Conservation (phyloP, 2,888 invertebrate genomes). For the Caenorhabditis zanzibari region DNA sequence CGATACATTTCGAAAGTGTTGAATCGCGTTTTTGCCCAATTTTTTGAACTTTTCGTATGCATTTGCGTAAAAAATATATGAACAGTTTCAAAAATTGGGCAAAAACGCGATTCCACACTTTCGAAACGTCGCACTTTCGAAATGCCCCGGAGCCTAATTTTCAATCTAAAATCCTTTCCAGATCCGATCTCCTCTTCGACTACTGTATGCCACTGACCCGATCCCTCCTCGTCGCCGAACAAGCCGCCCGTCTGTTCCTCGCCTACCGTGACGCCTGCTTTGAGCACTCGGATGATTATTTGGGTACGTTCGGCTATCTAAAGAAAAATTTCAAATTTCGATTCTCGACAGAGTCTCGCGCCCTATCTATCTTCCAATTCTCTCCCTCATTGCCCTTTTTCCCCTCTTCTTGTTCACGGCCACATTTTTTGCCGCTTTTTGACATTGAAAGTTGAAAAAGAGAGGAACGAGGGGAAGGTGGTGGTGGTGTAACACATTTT, state of each 20-base stretch:
- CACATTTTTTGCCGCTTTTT: neutral
- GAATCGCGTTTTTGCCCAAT: too few species aligned
- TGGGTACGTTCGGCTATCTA: slow-evolving; percentile 75
- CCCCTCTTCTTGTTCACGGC: slow-evolving; percentile 1
- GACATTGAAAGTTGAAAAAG: too few species aligned
- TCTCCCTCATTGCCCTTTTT: neutral
- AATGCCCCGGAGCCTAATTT: too few species aligned
- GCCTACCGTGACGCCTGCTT: slow-evolving; percentile 81
- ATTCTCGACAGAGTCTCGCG: too few species aligned
- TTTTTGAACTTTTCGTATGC: too few species aligned
- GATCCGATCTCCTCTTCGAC: slow-evolving; percentile 67
- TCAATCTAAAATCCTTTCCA: slow-evolving; percentile 51
- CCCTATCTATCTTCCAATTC: neutral
- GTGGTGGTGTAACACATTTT: neutral
- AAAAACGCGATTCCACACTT: too few species aligned
- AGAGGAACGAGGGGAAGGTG: too few species aligned
- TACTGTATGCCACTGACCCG: slow-evolving; percentile 74
- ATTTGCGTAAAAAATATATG: too few species aligned
- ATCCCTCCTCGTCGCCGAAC: slow-evolving; percentile 71
- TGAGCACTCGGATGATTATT: slow-evolving; percentile 76
- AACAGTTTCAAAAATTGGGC: too few species aligned
- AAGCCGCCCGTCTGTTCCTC: slow-evolving; percentile 73
- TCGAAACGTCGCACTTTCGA: too few species aligned
- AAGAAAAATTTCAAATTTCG: too few species aligned
- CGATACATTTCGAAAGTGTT: too few species aligned